Evolutionary conservation across 2,797 vertebrate species (phyloP).

Genomic region (Bradypodion ventrale): DNA sequence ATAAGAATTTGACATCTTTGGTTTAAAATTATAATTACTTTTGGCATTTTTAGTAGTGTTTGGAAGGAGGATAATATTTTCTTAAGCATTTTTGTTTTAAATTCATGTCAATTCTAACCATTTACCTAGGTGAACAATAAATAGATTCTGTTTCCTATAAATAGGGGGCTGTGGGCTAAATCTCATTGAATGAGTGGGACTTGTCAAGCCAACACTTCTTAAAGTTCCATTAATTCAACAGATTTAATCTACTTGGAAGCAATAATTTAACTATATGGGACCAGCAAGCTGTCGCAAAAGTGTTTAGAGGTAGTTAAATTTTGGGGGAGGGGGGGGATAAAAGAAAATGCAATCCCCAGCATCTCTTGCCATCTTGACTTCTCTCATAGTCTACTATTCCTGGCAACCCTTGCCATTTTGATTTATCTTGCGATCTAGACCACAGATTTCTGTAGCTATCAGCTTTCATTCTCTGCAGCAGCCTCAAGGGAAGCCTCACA

Average conservation of each 20-base stretch:
- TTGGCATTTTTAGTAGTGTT: conserved; percentile 60
- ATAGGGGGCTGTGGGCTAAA: background rate
- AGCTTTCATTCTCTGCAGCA: background rate
- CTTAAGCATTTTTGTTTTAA: conserved; percentile 54
- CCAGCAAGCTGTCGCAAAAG: background rate
- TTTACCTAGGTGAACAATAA: conserved; percentile 54
- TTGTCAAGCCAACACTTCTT: no score
- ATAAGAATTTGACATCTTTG: conserved; percentile 68
- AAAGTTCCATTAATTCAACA: background rate
- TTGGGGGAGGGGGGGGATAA: background rate
- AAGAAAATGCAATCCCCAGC: background rate
- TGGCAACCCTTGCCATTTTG: background rate
- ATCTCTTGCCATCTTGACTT: no score
- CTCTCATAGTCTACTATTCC: background rate
- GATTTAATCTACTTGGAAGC: background rate
- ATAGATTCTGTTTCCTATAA: background rate
- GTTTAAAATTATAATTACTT: conserved; percentile 73
- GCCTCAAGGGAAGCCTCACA: no score
- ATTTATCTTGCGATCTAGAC: background rate
- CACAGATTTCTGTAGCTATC: background rate
- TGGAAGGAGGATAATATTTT: conserved; percentile 58
- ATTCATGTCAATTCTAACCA: conserved; percentile 43
- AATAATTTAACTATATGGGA: background rate
- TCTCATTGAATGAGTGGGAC: no score
- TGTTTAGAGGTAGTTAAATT: conserved; percentile 19